Evolutionary conservation across 1,140 invertebrate genomes (phyloP), one percentile per base, ranked within the genome.

Genomic region (Drosophila mayri): DNA sequence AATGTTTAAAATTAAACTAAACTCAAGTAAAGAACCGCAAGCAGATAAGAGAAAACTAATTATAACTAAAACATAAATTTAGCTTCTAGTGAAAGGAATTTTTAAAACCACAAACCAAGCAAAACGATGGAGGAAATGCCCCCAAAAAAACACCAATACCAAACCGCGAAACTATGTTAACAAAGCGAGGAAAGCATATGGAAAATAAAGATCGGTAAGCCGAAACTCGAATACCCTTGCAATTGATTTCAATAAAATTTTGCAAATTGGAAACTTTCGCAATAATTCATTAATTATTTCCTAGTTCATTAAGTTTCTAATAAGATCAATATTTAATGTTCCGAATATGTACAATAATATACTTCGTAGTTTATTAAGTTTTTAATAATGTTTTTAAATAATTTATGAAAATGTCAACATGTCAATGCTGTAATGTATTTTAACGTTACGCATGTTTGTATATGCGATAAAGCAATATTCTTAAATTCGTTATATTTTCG

Each of bases 21-120:
- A 55, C 52, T 38, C 64, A 81, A 79, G 65, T 43, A 55, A 55
- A 50, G 8, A 66, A 25, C 65, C 70, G 49, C 52, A 72, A 58
- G 52, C 54, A 59, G 43, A 76, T 72, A 64, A 54, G 38, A 61
- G 59, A 58, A 65, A 66, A 41, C 25, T 46, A 67, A 75, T 60
- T 78, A 71, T 70, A 74, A 68, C 68, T 44, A 57, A 63, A 79
- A 68, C 49, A 35, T 67, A 82, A 68, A 73, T 62, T 74, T 90
- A 90, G 81, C 63, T 85, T 85, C 59, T 82, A 90, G 86, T 79
- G 61, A 73, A 46, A 72, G 30, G 22, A 72, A 86, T 86, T 90
- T 90, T 85, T 90, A 90, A 88, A 79, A 65, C 52, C 52, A 73
- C 47, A 16, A 67, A 73, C 35, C 54, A 35, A 55, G 61, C 32